A percentile compares a stretch with the other conserved stretches of the same genome.
These are phyloP conservation scores for Phenacoccus solenopsis DNA, from an alignment of 1,140 invertebrate species.

Conservation along the genomic window DNA sequence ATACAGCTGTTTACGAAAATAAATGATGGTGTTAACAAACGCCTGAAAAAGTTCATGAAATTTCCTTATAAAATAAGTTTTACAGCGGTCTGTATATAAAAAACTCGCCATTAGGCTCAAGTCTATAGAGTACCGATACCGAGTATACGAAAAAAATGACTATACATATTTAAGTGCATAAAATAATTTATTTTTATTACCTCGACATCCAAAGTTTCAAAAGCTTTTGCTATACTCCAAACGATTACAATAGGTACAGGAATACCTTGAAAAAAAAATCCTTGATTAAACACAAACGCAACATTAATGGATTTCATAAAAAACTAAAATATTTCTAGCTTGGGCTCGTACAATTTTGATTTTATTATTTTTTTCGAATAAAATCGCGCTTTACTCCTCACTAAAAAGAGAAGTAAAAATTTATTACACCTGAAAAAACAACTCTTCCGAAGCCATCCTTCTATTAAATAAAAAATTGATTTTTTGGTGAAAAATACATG, in stretches of 20 bases:
- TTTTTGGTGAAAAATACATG: no score
- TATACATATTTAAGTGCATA: conserved; percentile 31
- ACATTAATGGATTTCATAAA: background rate
- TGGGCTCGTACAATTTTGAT: background rate
- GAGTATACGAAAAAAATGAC: background rate
- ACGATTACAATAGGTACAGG: conserved; percentile 51
- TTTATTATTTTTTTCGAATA: background rate
- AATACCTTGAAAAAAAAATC: conserved; percentile 40
- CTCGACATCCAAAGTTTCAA: conserved; percentile 27
- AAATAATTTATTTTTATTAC: conserved; percentile 25
- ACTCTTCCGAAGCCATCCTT: no score
- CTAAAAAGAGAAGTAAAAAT: background rate
- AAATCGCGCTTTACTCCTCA: background rate
- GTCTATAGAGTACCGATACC: background rate
- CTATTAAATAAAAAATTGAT: no score
- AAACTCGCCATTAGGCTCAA: background rate
- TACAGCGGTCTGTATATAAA: background rate
- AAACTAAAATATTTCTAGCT: background rate
- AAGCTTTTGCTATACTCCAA: conserved; percentile 50
- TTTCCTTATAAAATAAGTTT: background rate
- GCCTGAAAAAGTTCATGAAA: background rate
- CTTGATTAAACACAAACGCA: background rate
- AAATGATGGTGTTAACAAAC: background rate
- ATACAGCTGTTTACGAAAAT: background rate
- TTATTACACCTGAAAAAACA: no score